Evolutionary conservation across 2,888 invertebrate genomes (phyloP).

Genomic region (Hirtodrosophila confusa): DNA sequence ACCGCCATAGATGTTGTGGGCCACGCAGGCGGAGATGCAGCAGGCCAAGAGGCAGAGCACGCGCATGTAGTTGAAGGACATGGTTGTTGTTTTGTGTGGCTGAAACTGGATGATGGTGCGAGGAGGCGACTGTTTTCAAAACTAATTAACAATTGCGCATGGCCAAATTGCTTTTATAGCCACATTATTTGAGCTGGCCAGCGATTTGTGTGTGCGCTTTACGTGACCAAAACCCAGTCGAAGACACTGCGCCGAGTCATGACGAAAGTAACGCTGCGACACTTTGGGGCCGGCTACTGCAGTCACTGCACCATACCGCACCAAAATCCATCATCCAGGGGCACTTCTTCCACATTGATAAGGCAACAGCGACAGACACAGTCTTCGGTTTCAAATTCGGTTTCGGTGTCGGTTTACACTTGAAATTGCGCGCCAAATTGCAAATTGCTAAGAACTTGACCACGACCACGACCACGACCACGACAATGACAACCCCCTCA

Average conservation of each 20-base stretch:
- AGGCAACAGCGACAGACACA: conserved; percentile 22
- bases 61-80: conserved; percentile 58
- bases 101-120: conserved; percentile 42
- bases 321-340: conserved; percentile 18
- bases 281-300: conserved; percentile 32
- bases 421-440: conserved; percentile 64
- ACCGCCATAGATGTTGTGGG: conserved; percentile 25
- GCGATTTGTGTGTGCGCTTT: conserved; percentile 71
- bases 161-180: conserved; percentile 81
- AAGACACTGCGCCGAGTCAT: conserved; percentile 30
- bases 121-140: conserved; percentile 66
- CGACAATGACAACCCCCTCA: conserved; percentile 26
- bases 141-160: conserved; percentile 76
- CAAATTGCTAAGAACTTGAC: not conserved
- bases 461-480: conserved; percentile 28
- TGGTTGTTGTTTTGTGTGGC: conserved; percentile 2
- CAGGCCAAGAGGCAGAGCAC: conserved; percentile 62
- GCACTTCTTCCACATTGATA: conserved; percentile 27
- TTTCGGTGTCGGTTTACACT: conserved; percentile 51
- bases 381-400: conserved; percentile 35
- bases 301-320: conserved; percentile 20
- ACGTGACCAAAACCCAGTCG: conserved; percentile 78
- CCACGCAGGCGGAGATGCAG: conserved; percentile 53
- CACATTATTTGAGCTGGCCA: conserved; percentile 55
- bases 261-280: conserved; percentile 47